These are phyloP conservation scores for Penaeus monodon DNA, from an alignment of 2,888 invertebrate genomes.

Conservation along the genomic window DNA sequence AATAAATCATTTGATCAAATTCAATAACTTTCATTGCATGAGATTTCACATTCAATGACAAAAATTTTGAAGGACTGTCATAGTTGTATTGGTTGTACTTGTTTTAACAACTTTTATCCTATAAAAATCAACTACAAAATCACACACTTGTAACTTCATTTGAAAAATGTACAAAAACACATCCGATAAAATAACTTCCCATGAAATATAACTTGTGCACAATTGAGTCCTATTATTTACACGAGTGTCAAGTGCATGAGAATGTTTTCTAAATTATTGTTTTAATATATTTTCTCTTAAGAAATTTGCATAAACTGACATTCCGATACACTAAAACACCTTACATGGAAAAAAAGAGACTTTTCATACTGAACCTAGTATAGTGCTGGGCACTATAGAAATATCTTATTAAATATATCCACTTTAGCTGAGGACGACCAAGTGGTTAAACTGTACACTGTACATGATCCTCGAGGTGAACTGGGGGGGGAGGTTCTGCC, in stretches of 20 bases:
- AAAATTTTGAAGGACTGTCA: conserved; percentile 36
- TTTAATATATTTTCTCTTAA: not conserved
- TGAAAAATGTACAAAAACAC: conserved; percentile 40
- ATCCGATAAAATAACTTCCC: conserved; percentile 36
- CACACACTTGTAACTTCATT: conserved; percentile 30
- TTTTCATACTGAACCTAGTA: too few species aligned
- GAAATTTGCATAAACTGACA: conserved; percentile 35
- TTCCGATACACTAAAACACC: conserved; percentile 21
- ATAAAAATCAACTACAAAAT: conserved; percentile 60
- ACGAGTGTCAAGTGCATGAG: conserved; percentile 32
- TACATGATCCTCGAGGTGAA: conserved; percentile 41
- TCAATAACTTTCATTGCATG: conserved; percentile 51
- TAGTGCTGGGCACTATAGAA: conserved; percentile 7
- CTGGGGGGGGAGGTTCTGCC: conserved; percentile 4
- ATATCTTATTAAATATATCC: conserved; percentile 18
- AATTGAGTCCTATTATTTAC: conserved; percentile 30
- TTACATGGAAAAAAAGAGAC: not conserved
- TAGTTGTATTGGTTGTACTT: conserved; percentile 53
- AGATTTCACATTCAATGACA: conserved; percentile 11
- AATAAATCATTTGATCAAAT: conserved; percentile 59
- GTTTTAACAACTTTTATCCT: conserved; percentile 42
- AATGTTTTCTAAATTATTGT: conserved; percentile 10
- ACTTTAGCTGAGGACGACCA: conserved; percentile 10
- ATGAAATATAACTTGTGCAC: conserved; percentile 45
- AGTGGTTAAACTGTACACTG: conserved; percentile 30